Base-by-base conservation (phyloP, 2,797 vertebrate genomes). In the Poecilia picta region DNA sequence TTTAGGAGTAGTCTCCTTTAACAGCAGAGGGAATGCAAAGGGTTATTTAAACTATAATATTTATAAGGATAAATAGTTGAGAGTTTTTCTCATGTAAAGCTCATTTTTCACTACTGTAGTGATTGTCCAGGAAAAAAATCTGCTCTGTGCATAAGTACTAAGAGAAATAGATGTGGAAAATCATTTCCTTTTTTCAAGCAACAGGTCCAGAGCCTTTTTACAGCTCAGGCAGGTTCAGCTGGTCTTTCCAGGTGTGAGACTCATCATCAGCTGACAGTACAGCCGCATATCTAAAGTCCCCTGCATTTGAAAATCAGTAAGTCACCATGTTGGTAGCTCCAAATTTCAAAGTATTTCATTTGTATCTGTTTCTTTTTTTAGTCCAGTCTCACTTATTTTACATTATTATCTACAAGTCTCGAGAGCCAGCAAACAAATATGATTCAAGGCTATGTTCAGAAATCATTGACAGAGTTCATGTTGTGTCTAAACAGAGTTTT, bases 401-500 rank as follows among this genome's bases (percentile, higher is more conserved):
- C 49, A 83, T 81, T 81, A 79, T 59, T 84, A 85, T 84, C 72
- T 82, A 82, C 85, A 72, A 85, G 77, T 81, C 51, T 70, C 39
- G 76, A 85, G 71, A 79, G 74, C 85, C 46, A 78, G 72, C 71
- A 89, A 91, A 91, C 85, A 87, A 53, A 88, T 79, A 88, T 83
- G 83, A 87, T 83, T 82, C 86, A 93, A 93, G 91, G 87, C 73
- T 87, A 92, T 59, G 13, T 79, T 81, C 39, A 86, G 79, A 72
- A 92, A 94, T 95, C 79, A 94, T 92, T 93, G 87, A 95, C 91
- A 93, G 87, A 86, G 90, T 91, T 92, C 86, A 89, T 83, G 79
- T 88, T 90, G 72, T 90, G 85, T 78, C 80, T 86, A 41, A 76
- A 76, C 47, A 66, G 71, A 75, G 41, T 81, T 73, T 79, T 85